Evolutionary conservation across 2,888 invertebrate species (phyloP).

Genomic region (Chalcis sispes): DNA sequence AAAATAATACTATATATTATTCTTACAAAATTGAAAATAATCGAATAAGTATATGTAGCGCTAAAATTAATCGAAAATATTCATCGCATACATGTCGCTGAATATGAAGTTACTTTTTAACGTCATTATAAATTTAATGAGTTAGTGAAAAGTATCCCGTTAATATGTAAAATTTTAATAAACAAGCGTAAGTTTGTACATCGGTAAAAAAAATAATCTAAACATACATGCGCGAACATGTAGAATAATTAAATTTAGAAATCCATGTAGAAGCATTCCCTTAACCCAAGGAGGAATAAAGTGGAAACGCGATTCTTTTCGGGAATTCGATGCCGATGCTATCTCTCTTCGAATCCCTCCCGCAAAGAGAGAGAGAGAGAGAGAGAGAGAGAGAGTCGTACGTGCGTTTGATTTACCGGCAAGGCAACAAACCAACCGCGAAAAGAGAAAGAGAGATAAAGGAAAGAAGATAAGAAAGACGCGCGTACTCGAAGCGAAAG

Average conservation of each 20-base stretch:
- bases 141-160: too few relatives aligned
- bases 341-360: slow-evolving; percentile 63
- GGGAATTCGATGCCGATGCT: slow-evolving; percentile 66
- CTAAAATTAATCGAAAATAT: too few relatives aligned
- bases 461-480: slow-evolving; percentile 24
- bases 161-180: too few relatives aligned
- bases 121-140: too few relatives aligned
- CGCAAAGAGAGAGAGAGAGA: slow-evolving; percentile 62
- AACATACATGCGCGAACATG: too few relatives aligned
- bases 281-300: slow-evolving; percentile 6
- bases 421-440: neutral
- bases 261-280: slow-evolving; percentile 11
- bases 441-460: slow-evolving; percentile 29
- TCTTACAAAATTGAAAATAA: too few relatives aligned
- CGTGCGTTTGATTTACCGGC: slow-evolving; percentile 65
- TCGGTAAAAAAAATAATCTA: neutral
- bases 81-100: too few relatives aligned
- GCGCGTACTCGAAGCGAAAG: slow-evolving; percentile 13
- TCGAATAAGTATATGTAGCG: too few relatives aligned
- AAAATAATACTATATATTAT: too few relatives aligned
- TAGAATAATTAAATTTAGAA: slow-evolving; percentile 33
- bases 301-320: slow-evolving; percentile 41
- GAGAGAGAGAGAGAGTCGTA: too few relatives aligned
- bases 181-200: too few relatives aligned
- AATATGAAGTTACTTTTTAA: too few relatives aligned